These are phyloP conservation scores for Carpatolechia fugitivella DNA, from an alignment of 2,888 invertebrate species.

Conservation along the genomic window DNA sequence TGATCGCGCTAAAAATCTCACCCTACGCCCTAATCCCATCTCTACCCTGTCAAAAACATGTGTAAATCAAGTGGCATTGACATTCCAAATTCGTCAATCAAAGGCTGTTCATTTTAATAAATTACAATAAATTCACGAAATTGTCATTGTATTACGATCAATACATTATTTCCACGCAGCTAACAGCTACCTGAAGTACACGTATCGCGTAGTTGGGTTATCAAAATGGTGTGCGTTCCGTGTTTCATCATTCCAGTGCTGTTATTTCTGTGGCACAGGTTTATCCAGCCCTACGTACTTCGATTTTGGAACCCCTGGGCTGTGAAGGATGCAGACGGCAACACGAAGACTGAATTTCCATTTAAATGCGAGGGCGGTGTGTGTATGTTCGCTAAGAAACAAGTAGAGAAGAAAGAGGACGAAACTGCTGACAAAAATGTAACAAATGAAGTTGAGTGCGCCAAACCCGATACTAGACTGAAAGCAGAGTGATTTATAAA, in stretches of 20 bases:
- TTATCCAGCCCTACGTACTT: conserved; percentile 88
- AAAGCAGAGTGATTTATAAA: conserved; percentile 41
- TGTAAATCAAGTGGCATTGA: background rate
- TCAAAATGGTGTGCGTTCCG: conserved; percentile 91
- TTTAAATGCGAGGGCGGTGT: conserved; percentile 80
- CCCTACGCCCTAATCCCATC: no score
- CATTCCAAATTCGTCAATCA: background rate
- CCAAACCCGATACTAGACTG: conserved; percentile 27
- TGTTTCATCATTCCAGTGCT: conserved; percentile 91
- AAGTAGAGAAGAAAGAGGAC: conserved; percentile 15
- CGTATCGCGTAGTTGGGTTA: no score
- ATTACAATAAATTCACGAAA: background rate
- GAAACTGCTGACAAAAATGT: background rate
- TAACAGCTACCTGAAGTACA: no score
- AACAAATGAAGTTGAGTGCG: background rate
- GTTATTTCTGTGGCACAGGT: conserved; percentile 90
- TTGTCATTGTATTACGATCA: background rate
- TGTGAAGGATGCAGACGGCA: conserved; percentile 81
- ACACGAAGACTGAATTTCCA: conserved; percentile 78
- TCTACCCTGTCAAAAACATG: conserved; percentile 1
- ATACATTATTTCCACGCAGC: background rate
- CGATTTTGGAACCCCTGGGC: conserved; percentile 91
- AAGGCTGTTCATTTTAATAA: background rate
- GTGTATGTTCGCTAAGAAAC: conserved; percentile 59
- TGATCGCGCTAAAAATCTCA: no score